Conservation (phyloP, 2,888 invertebrate species). For the Nomada goodeniana region DNA sequence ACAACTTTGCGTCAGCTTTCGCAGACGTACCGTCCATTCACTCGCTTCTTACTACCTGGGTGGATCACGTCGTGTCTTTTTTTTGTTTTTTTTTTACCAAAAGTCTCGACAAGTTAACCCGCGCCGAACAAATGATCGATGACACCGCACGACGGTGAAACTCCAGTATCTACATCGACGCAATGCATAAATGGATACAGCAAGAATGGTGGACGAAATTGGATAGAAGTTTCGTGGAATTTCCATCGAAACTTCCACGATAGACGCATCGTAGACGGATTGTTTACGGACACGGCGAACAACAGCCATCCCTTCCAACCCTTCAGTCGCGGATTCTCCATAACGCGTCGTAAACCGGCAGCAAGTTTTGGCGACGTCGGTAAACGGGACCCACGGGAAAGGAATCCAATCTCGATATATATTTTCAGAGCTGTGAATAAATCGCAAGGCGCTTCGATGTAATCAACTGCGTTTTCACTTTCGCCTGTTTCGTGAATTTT, state of each 20-base stretch:
- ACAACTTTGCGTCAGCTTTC: neutral
- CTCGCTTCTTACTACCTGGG: conserved; percentile 4
- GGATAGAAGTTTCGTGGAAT: conserved; percentile 56
- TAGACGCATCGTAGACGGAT: conserved; percentile 55
- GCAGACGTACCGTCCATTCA: conserved; percentile 1
- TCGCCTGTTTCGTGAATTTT: too few species aligned
- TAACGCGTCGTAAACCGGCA: conserved; percentile 53
- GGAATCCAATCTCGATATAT: conserved; percentile 30
- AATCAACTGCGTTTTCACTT: neutral
- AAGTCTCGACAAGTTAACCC: conserved; percentile 16
- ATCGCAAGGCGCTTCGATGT: conserved; percentile 26
- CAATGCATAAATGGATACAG: conserved; percentile 40
- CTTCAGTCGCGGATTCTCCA: conserved; percentile 39
- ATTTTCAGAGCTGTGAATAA: conserved; percentile 31
- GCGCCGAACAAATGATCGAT: conserved; percentile 32
- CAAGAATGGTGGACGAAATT: conserved; percentile 30
- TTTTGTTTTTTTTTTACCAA: neutral
- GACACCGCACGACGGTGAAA: conserved; percentile 8
- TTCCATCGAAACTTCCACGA: conserved; percentile 64
- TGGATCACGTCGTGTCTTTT: neutral
- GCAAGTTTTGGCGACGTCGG: conserved; percentile 38
- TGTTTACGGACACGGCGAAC: conserved; percentile 51
- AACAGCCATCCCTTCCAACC: neutral
- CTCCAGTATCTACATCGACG: neutral
- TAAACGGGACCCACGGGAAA: conserved; percentile 35